These are phyloP conservation scores for Sylvicola cinctus DNA, from an alignment of 2,888 invertebrate genomes.

Conservation along the genomic window DNA sequence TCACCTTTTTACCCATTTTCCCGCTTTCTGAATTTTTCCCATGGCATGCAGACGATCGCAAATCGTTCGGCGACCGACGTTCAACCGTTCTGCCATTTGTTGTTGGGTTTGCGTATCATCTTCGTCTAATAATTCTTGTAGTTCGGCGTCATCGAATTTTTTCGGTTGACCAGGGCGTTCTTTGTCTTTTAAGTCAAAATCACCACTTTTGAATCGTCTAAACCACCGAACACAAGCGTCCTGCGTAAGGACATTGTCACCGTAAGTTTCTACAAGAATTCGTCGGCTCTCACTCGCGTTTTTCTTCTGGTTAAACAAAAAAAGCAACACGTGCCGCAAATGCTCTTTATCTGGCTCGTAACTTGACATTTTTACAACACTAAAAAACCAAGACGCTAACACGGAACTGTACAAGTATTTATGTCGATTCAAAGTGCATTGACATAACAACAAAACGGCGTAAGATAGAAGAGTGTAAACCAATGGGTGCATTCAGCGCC, in stretches of 20 bases:
- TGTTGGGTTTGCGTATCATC: constrained; percentile 8
- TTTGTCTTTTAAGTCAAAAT: constrained; percentile 8
- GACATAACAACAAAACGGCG: too few species aligned
- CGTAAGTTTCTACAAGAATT: constrained; percentile 9
- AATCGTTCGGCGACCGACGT: constrained; percentile 6
- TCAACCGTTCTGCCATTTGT: constrained; percentile 7
- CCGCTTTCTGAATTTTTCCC: too few species aligned
- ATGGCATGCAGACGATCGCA: background rate
- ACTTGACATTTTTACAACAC: background rate
- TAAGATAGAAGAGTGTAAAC: too few species aligned
- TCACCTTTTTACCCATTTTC: too few species aligned
- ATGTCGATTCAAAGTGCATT: too few species aligned
- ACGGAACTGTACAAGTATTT: too few species aligned
- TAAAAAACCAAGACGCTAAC: too few species aligned
- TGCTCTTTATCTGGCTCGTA: background rate
- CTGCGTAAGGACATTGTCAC: constrained; percentile 4
- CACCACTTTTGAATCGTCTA: constrained; percentile 7
- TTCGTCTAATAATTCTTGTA: constrained; percentile 8
- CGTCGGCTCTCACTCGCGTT: constrained; percentile 6
- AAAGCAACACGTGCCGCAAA: background rate
- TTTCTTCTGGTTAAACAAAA: background rate
- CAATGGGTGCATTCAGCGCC: too few species aligned
- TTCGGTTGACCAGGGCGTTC: constrained; percentile 5
- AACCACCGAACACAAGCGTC: constrained; percentile 6
- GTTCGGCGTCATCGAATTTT: constrained; percentile 7